Conservation (phyloP, 2,888 invertebrate genomes). For the Tenthredo distinguenda region DNA sequence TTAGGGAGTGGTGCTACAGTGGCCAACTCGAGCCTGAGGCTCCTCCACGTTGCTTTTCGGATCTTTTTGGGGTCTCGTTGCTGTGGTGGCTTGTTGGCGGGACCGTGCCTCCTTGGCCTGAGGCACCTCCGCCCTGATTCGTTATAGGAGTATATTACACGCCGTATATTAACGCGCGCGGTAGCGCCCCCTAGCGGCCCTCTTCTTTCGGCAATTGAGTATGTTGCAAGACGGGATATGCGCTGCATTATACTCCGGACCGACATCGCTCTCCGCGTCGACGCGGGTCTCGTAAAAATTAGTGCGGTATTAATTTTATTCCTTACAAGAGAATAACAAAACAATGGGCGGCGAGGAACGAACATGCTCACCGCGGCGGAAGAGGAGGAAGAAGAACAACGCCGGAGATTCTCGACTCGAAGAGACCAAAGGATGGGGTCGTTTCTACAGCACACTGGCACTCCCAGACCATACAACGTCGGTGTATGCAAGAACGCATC, state of each 20-base stretch:
- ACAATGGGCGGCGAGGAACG: slow-evolving; percentile 32
- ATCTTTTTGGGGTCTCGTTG: slow-evolving; percentile 24
- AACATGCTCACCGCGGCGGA: neutral
- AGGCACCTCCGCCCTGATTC: slow-evolving; percentile 49
- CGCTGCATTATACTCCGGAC: neutral
- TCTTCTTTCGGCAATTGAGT: slow-evolving; percentile 45
- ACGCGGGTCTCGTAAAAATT: slow-evolving; percentile 49
- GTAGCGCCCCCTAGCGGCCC: slow-evolving; percentile 47
- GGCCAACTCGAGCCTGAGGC: slow-evolving; percentile 42
- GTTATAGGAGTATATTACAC: slow-evolving; percentile 50
- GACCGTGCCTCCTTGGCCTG: slow-evolving; percentile 25
- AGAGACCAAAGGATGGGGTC: slow-evolving; percentile 24
- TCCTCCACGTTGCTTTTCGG: slow-evolving; percentile 39
- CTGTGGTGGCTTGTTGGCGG: slow-evolving; percentile 39
- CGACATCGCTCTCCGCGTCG: slow-evolving; percentile 42
- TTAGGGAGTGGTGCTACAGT: slow-evolving; percentile 11
- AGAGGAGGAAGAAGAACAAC: slow-evolving; percentile 34
- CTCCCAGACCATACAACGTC: slow-evolving; percentile 33
- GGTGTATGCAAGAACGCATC: slow-evolving; percentile 44
- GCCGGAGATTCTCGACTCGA: slow-evolving; percentile 2
- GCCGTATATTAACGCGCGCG: slow-evolving; percentile 48
- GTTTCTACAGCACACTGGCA: slow-evolving; percentile 37
- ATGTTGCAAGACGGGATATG: slow-evolving; percentile 37
- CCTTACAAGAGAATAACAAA: slow-evolving; percentile 28
- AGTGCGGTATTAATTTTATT: slow-evolving; percentile 47